Conservation (phyloP, 2,797 vertebrate genomes). For the Pantherophis vulpinus region DNA sequence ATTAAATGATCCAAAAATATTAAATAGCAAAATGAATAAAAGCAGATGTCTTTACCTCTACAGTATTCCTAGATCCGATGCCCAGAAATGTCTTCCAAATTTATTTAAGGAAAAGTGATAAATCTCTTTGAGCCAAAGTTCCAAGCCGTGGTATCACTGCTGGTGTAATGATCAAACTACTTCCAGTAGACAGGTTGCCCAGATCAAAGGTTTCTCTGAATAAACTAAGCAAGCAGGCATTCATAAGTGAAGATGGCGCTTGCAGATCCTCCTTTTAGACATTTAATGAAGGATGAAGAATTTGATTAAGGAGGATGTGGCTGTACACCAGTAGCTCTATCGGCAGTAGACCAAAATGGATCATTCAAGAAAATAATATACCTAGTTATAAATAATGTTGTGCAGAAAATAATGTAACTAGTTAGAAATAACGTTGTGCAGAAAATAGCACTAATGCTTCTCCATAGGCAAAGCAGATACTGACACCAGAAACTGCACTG, state of each 20-base stretch:
- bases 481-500: not conserved
- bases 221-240: not conserved
- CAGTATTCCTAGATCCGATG: not conserved
- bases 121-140: not conserved
- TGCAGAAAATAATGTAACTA: too few species aligned
- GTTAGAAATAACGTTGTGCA: not conserved
- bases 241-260: not conserved
- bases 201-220: not conserved
- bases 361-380: not conserved
- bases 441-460: not conserved
- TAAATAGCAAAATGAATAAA: not conserved
- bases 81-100: not conserved
- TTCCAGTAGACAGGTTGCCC: not conserved
- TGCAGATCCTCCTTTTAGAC: not conserved
- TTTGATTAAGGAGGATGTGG: not conserved
- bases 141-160: not conserved
- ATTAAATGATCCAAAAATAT: not conserved
- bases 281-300: not conserved
- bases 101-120: not conserved
- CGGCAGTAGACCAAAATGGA: not conserved
- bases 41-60: not conserved
- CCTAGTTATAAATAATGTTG: not conserved
- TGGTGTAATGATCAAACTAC: not conserved
- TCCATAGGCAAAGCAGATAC: not conserved
- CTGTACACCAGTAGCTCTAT: not conserved